A percentile compares a stretch with the other conserved stretches of the same genome.
Evolutionary conservation across 2,113 vertebrate species (phyloP).

Genomic region (Micromys minutus): DNA sequence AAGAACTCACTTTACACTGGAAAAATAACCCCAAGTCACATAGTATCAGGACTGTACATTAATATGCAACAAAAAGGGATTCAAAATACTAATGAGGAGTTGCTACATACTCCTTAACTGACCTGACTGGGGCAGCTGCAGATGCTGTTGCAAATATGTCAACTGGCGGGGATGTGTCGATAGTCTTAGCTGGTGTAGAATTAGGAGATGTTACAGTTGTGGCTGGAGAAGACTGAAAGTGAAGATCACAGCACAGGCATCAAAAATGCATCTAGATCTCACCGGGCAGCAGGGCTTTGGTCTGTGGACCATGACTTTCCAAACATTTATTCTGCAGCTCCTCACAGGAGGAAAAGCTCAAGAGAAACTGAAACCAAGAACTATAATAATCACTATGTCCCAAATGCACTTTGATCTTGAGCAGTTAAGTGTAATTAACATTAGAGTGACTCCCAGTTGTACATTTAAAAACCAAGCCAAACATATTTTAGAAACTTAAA

Average conservation of each 20-base stretch:
- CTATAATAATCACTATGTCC: not conserved
- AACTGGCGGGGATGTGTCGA: slow-evolving; percentile 92
- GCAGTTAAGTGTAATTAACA: slow-evolving; percentile 6
- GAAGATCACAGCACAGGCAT: slow-evolving; percentile 71
- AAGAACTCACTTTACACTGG: not conserved
- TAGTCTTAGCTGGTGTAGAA: slow-evolving; percentile 95
- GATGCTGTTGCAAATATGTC: slow-evolving; percentile 93
- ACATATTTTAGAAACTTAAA: not conserved
- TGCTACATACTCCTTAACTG: slow-evolving; percentile 59
- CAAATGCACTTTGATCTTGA: not conserved
- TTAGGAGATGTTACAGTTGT: slow-evolving; percentile 92
- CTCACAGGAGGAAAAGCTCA: not conserved
- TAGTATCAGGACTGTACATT: not conserved
- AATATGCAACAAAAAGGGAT: not conserved
- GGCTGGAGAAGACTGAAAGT: slow-evolving; percentile 90
- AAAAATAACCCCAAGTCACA: not conserved
- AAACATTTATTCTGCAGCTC: not conserved
- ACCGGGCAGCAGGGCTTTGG: not conserved
- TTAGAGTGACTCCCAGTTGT: not conserved
- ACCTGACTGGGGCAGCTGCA: slow-evolving; percentile 87
- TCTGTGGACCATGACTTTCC: not conserved
- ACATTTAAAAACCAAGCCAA: slow-evolving; percentile 43
- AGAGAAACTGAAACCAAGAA: slow-evolving; percentile 13
- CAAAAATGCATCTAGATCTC: not conserved
- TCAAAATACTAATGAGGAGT: slow-evolving; percentile 13